Evolutionary conservation across 2,888 invertebrate genomes (phyloP), one percentile per base, ranked within the genome.

Genomic region (Lathronympha strigana): DNA sequence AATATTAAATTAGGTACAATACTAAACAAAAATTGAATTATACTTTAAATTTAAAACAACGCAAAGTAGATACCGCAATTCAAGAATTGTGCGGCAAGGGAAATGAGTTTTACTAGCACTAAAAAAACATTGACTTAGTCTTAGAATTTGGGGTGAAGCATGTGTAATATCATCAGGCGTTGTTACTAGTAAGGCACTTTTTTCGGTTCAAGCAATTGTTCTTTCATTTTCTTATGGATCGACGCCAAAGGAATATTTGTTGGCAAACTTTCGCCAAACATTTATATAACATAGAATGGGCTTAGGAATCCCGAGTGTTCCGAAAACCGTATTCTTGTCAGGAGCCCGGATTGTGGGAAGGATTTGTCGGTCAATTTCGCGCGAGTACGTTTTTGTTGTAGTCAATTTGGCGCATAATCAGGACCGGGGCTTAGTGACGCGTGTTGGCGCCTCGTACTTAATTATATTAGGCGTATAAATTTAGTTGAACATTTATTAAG

Each of bases 201-300:
- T 84, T 82, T 80, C 79, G 73, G 73, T 81, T 79, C 74, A 77
- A 81, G 80, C 80, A 80, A 86, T 83, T 79, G 79, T 84, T 84
- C 84, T 87, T 89, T 87, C 86, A 88, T 87, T 89, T 87, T 87
- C 84, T 89, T 89, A 89, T 89, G 87, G 87, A 86, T 87, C 80
- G 80, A 76, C 79, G 74, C 79, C 76, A 76, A 76, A 80, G 83
- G 83, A 81, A 81, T 86, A 84, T 86, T 87, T 83, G 88, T 83
- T 80, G 80, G 81, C 82, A 85, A 87, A 86, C 83, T 84, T 87
- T 82, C 76, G 76, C 77, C 74, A 78, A 82, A 86, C 83, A 88
- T 89, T 89, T 87, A 85, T 87, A 87, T 88, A 84, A 88, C 86
- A 88, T 88, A 87, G 82, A 74, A 79, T 86, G 82, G 84, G 84